Conservation (phyloP, 53 echinoderm and acorn worm species). For the Echinarachnius parma region DNA sequence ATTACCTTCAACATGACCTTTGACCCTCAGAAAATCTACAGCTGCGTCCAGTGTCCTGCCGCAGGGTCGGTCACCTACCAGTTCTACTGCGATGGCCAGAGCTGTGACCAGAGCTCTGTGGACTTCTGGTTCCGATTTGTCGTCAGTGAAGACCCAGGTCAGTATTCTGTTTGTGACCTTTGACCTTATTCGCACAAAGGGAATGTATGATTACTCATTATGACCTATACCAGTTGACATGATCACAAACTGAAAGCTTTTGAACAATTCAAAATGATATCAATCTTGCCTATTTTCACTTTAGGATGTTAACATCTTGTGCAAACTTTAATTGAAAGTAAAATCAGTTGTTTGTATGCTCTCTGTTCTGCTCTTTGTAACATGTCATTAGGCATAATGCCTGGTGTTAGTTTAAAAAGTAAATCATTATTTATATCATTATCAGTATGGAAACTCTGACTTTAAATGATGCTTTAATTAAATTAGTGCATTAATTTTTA, state of each 20-base stretch:
- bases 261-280: no score
- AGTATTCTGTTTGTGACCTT: neutral
- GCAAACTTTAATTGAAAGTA: no score
- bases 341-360: no score
- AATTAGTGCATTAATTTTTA: no score
- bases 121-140: conserved; percentile 36
- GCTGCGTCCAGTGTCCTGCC: conserved; percentile 8
- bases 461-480: no score
- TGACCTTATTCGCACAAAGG: neutral
- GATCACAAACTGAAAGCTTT: no score
- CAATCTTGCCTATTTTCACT: no score
- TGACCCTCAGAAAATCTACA: neutral
- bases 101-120: conserved; percentile 38
- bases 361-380: no score
- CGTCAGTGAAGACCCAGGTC: conserved; percentile 21
- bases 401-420: no score
- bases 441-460: neutral
- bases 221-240: no score
- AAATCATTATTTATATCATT: neutral
- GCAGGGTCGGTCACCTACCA: conserved; percentile 9
- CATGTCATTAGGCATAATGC: no score
- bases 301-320: no score
- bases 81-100: conserved; percentile 13
- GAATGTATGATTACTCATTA: neutral
- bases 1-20: neutral